Evolutionary conservation across 2,888 invertebrate genomes (phyloP).

Genomic region (Megaustenia siamemsis): DNA sequence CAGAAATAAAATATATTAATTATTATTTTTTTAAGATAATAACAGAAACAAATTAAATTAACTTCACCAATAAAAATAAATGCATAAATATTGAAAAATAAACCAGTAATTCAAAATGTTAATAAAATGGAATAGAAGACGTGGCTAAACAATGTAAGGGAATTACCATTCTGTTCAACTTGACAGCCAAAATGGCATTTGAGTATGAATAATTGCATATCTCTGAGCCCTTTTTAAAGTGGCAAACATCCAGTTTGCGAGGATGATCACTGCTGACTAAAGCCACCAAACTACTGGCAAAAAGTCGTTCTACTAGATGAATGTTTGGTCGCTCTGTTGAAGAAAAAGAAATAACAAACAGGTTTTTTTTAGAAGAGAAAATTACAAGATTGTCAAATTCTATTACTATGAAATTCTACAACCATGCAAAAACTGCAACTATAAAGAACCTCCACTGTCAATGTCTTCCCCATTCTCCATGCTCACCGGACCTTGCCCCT

Average conservation of each 20-base stretch:
- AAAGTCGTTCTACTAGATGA: slow-evolving; percentile 95
- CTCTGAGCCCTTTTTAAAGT: slow-evolving; percentile 98
- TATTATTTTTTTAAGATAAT: too few relatives aligned
- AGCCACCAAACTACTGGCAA: slow-evolving; percentile 97
- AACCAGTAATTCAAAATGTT: neutral
- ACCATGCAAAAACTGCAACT: too few relatives aligned
- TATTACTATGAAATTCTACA: too few relatives aligned
- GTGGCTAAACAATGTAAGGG: neutral
- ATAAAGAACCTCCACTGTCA: too few relatives aligned
- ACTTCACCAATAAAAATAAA: too few relatives aligned
- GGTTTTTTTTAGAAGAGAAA: neutral
- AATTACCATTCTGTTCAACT: slow-evolving; percentile 92
- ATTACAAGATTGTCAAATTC: neutral
- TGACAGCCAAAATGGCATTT: slow-evolving; percentile 96
- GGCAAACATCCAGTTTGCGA: slow-evolving; percentile 94
- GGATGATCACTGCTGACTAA: slow-evolving; percentile 95
- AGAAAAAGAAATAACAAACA: neutral
- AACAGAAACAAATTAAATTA: too few relatives aligned
- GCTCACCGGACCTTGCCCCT: too few relatives aligned
- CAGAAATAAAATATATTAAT: too few relatives aligned
- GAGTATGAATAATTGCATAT: slow-evolving; percentile 98
- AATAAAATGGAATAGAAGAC: neutral
- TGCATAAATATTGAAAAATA: neutral
- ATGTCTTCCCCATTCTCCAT: too few relatives aligned
- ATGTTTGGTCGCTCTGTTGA: slow-evolving; percentile 81